phyloP scores from a whole-genome alignment of 2,113 vertebrate species.

The Casuarius casuarius region DNA sequence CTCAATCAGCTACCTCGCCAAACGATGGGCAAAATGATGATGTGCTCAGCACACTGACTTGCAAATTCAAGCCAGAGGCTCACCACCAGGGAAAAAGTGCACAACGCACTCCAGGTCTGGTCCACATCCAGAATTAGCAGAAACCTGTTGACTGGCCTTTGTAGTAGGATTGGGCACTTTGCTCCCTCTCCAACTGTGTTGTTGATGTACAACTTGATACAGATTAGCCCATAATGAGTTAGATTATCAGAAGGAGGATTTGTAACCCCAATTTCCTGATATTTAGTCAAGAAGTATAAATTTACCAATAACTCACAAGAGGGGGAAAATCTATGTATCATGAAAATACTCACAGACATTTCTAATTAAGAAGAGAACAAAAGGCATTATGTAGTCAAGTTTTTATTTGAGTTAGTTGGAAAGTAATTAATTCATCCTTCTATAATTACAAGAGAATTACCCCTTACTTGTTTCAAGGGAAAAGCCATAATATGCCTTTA shows the following conservation, averaged over 20 bases:
- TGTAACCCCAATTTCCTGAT: neutral
- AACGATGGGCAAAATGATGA: neutral
- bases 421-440: constrained; percentile 57
- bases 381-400: neutral
- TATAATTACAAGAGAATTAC: constrained; percentile 54
- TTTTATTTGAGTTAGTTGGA: constrained; percentile 53
- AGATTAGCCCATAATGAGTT: neutral
- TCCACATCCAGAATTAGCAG: neutral
- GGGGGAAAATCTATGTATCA: neutral
- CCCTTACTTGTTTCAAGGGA: constrained; percentile 22
- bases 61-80: neutral
- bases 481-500: constrained; percentile 27
- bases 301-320: neutral
- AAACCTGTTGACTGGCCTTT: neutral
- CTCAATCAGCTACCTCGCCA: neutral
- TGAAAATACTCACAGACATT: constrained; percentile 1
- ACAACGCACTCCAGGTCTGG: neutral
- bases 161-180: neutral
- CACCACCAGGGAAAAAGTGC: neutral
- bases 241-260: neutral
- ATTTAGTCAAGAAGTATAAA: neutral
- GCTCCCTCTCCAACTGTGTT: neutral
- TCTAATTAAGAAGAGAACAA: constrained; percentile 37
- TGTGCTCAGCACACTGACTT: neutral
- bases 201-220: neutral